Conservation (phyloP, 2,888 invertebrate species). For the Yponomeuta evonymella region DNA sequence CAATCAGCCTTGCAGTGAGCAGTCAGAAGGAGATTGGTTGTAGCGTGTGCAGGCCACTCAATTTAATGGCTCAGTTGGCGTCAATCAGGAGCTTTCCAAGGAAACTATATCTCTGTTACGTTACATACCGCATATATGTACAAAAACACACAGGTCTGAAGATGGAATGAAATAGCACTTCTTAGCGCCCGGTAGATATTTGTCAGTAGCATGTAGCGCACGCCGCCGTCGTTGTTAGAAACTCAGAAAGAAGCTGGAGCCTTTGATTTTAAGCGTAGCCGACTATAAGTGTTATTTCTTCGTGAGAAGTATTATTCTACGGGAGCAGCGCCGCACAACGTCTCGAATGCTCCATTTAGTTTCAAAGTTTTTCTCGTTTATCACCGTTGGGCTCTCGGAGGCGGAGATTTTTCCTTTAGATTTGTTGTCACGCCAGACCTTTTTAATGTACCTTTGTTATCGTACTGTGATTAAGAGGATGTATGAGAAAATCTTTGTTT, state of each 20-base stretch:
- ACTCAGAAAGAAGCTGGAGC: conserved; percentile 60
- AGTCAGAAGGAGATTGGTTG: conserved; percentile 13
- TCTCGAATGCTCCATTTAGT: conserved; percentile 76
- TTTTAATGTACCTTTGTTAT: conserved; percentile 74
- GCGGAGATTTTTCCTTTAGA: conserved; percentile 76
- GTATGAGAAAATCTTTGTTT: too few species aligned
- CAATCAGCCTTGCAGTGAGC: conserved; percentile 13
- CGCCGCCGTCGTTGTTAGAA: conserved; percentile 39
- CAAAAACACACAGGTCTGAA: conserved; percentile 8
- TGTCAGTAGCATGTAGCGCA: conserved; percentile 8
- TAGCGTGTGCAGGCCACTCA: conserved; percentile 19
- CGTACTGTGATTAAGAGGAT: conserved; percentile 59
- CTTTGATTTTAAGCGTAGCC: conserved; percentile 76
- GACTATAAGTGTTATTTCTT: conserved; percentile 76
- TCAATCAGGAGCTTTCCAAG: conserved; percentile 23
- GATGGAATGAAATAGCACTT: conserved; percentile 12
- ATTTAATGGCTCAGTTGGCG: conserved; percentile 25
- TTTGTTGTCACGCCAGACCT: conserved; percentile 77
- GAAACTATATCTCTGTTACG: conserved; percentile 11
- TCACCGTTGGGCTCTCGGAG: conserved; percentile 74
- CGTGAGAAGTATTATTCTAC: conserved; percentile 73
- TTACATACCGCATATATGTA: neutral
- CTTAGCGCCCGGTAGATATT: conserved; percentile 6
- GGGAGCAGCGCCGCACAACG: conserved; percentile 69
- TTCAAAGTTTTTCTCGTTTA: conserved; percentile 77